phyloP scores from a whole-genome alignment of 2,113 vertebrate species.

The Porphyrio hochstetteri region DNA sequence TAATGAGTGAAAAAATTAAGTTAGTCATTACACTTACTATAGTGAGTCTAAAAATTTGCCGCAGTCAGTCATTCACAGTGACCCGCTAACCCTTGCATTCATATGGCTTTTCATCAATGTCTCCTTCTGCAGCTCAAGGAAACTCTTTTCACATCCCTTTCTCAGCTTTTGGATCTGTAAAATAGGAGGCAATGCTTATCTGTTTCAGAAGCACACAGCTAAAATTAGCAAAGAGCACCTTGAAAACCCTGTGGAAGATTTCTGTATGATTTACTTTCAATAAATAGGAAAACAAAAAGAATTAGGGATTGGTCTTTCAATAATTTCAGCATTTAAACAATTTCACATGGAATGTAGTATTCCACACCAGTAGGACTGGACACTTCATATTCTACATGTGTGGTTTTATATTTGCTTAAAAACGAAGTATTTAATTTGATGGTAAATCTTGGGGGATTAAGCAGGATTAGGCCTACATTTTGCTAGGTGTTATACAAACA shows the following conservation, averaged over 20 bases:
- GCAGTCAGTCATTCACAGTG: neutral
- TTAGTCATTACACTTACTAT: neutral
- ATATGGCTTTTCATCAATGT: neutral
- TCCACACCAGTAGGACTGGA: neutral
- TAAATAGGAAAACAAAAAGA: neutral
- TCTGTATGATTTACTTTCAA: neutral
- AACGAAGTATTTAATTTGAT: neutral
- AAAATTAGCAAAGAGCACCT: neutral
- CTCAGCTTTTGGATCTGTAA: neutral
- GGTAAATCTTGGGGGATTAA: neutral
- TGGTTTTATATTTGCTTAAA: neutral
- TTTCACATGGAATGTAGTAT: neutral
- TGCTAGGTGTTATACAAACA: neutral
- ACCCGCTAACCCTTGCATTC: neutral
- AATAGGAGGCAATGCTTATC: neutral
- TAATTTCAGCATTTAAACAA: neutral
- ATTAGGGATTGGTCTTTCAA: neutral
- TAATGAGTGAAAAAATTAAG: conserved; percentile 5
- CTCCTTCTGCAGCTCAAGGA: neutral
- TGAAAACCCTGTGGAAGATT: neutral
- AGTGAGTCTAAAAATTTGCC: neutral
- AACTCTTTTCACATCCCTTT: neutral
- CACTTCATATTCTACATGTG: neutral
- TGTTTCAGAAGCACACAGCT: neutral
- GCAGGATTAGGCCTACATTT: neutral